Conservation (phyloP, 2,888 invertebrate species). For the Endotricha flammealis region DNA sequence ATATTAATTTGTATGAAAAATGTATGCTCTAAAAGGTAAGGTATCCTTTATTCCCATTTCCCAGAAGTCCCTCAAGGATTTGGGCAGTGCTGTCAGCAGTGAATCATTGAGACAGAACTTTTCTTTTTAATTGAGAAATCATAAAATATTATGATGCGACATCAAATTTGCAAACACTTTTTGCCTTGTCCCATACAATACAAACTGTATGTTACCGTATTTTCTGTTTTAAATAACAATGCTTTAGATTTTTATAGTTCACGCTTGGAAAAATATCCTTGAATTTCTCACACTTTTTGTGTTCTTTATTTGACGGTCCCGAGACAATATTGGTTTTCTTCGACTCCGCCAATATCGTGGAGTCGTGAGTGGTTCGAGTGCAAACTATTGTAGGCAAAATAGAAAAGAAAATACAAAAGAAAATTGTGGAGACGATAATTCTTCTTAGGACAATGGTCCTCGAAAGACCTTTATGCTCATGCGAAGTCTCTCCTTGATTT, state of each 20-base stretch:
- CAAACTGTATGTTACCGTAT: background rate
- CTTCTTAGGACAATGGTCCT: background rate
- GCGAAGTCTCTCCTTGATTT: no score
- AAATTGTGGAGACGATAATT: background rate
- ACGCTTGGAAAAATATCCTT: background rate
- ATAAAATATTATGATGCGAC: no score
- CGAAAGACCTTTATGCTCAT: background rate
- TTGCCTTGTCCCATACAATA: no score
- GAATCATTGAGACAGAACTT: no score
- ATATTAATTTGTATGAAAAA: no score
- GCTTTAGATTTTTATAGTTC: background rate
- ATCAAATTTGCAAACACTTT: no score
- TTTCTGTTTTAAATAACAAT: background rate
- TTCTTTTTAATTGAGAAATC: no score
- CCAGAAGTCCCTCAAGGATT: no score
- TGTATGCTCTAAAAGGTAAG: no score
- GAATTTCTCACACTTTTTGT: background rate
- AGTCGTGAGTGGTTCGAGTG: conserved; percentile 1
- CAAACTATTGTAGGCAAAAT: conserved; percentile 6
- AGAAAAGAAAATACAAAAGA: conserved; percentile 1
- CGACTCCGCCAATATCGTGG: conserved; percentile 3
- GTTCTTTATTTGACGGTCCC: conserved; percentile 5
- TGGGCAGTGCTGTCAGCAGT: no score
- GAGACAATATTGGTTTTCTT: conserved; percentile 10
- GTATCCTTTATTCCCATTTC: no score